Evolutionary conservation across 2,113 vertebrate species (phyloP), one percentile per base, ranked within the genome.

Genomic region (Hassar affinis): DNA sequence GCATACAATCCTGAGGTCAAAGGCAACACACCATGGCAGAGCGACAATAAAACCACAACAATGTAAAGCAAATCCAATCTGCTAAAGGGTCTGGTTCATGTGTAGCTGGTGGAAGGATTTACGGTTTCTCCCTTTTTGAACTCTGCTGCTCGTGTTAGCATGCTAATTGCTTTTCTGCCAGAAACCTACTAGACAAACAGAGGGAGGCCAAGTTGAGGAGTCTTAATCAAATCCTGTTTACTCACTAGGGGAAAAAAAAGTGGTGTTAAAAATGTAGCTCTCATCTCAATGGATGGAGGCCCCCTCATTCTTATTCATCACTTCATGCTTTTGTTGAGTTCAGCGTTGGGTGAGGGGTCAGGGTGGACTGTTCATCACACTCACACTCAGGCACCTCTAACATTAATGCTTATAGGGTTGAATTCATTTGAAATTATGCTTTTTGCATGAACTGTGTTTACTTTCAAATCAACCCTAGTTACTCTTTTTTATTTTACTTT

Each of bases 161-260:
- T 90, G 89, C 80, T 89, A 89, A 89, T 89, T 89, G 82, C 69
- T 80, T 87, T 56, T 87, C 86, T 84, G 76, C 85, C 86, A 89
- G 71, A 87, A 59, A 80, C 78, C 80, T 33, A 45, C 82, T 82
- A 78, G 76, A 79, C 69, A 88, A 85, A 87, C 78, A 82, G 79
- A 59, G 33, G 15, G 49, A 57, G 71, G 20, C 71, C 64, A 30
- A 80, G 27, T 33, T 51, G 47, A 80, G 56, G 61, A 76, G 74
- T 54, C 59, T 35, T 84, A 81, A 75, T 84, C 68, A 74, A 30
- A n/a, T 33, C 42, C 8, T 84, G 80, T 86, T 86, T 80, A 79
- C 80, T 81, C 82, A 79, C 68, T 84, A 38, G 82, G 82, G 81
- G 83, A 18, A 47, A 59, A 66, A 52, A 8, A 52, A 56, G 51